Evolutionary conservation across 2,113 vertebrate genomes (phyloP).

Genomic region (Synchiropus splendidus): DNA sequence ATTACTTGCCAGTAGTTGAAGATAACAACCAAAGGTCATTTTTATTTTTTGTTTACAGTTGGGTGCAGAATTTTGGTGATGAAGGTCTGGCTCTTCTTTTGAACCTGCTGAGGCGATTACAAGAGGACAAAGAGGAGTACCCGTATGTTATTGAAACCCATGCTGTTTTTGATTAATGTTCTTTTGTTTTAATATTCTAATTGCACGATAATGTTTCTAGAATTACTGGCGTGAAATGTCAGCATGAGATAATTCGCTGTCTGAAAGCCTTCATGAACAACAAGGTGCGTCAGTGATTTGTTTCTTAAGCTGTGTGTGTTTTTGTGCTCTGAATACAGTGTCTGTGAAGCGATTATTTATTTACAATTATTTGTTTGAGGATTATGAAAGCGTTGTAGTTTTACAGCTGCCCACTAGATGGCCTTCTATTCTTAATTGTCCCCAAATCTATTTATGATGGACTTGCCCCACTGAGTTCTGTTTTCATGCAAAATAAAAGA

Average conservation of each 20-base stretch:
- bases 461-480: too few species aligned
- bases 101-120: constrained; percentile 71
- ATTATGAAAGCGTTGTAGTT: too few species aligned
- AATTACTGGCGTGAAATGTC: constrained; percentile 62
- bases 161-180: neutral
- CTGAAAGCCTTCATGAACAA: constrained; percentile 92
- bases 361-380: too few species aligned
- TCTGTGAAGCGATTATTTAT: too few species aligned
- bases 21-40: neutral
- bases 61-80: constrained; percentile 86
- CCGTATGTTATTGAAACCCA: constrained; percentile 55
- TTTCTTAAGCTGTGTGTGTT: neutral
- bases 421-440: too few species aligned
- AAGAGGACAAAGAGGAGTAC: constrained; percentile 76
- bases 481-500: too few species aligned
- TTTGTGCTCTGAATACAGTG: too few species aligned
- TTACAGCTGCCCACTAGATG: too few species aligned
- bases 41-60: constrained; percentile 58
- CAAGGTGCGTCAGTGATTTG: constrained; percentile 58
- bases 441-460: too few species aligned
- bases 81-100: constrained; percentile 78
- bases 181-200: constrained; percentile 2
- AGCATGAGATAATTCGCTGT: constrained; percentile 83
- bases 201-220: constrained; percentile 19
- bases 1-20: neutral